Evolutionary conservation across 2,797 vertebrate genomes (phyloP), one percentile per base, ranked within the genome.

Genomic region (Darevskia mixta): DNA sequence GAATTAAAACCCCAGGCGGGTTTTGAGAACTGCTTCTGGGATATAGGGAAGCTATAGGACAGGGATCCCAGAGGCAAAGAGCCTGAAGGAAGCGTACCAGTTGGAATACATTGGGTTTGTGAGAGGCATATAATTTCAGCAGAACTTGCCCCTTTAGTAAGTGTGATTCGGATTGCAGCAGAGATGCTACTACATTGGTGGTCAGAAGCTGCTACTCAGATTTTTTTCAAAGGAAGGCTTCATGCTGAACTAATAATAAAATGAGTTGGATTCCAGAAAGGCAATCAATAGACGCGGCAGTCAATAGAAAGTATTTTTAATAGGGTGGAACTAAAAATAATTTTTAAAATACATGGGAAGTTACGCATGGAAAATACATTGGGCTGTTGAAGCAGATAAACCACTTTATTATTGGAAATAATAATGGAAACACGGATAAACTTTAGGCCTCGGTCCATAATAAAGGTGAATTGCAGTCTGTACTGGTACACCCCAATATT

Each of bases 301-400:
- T 78, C 66, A 86, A 23, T 45, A 83, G 75, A 91, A 91, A 92
- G 81, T 35, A 35, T 35, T 91, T 90, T 87, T 35, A 80, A 69
- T 94, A 77, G 80, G 38, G 87, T 89, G 90, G 93, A 95, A 77
- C 75, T 91, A 89, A 89, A 89, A 77, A 75, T 69, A 78, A 87
- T 55, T 55, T 55, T 15, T 55, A 84, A 4, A 88, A 89, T 93
- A 91, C 58, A 89, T 2, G 82, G 69, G 43, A 88, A 80, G 13
- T 69, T 90, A 90, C 1, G 84, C 85, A 58, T 1, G 3, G 89
- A 94, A 90, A 93, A 95, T 93, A 88, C 75, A 93, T 45, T 0
- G 0, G 72, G 49, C 83, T 92, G 90, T 90, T 89, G 87, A 79
- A 89, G 41, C 61, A 90, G 92, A 95, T 94, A 95, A 93, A 64